Evolutionary conservation across 2,113 vertebrate species (phyloP).

Genomic region (Indicator indicator): DNA sequence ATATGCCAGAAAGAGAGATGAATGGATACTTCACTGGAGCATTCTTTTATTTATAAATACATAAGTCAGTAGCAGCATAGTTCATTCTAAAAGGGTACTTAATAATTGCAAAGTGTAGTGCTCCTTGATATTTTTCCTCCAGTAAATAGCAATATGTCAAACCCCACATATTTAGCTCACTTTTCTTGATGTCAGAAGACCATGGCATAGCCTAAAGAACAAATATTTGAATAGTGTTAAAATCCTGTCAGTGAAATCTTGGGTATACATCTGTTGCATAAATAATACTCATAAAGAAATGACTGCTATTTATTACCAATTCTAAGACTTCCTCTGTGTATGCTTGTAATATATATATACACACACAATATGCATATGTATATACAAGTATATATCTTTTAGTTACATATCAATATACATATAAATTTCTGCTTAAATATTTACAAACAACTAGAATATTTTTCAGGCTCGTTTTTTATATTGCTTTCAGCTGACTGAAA

Average conservation of each 20-base stretch:
- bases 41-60: slow-evolving; percentile 56
- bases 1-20: slow-evolving; percentile 12
- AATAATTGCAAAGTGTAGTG: slow-evolving; percentile 42
- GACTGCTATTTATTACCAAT: slow-evolving; percentile 9
- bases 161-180: background rate
- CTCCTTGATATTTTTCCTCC: slow-evolving; percentile 17
- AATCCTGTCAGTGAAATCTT: background rate
- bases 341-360: background rate
- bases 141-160: slow-evolving; percentile 30
- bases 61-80: slow-evolving; percentile 32
- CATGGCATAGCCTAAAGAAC: slow-evolving; percentile 27
- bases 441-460: slow-evolving; percentile 4
- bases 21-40: background rate
- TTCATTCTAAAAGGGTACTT: slow-evolving; percentile 35
- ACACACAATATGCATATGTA: background rate
- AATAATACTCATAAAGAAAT: slow-evolving; percentile 12
- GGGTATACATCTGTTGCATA: slow-evolving; percentile 13
- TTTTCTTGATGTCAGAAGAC: slow-evolving; percentile 35
- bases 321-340: background rate
- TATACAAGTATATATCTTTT: slow-evolving; percentile 1
- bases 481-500: slow-evolving; percentile 60
- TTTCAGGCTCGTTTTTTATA: slow-evolving; percentile 31
- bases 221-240: slow-evolving; percentile 44
- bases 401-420: slow-evolving; percentile 22
- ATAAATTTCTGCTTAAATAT: slow-evolving; percentile 33